These are phyloP conservation scores for Philereme vetulata DNA, from an alignment of 2,888 invertebrate species.

Conservation along the genomic window DNA sequence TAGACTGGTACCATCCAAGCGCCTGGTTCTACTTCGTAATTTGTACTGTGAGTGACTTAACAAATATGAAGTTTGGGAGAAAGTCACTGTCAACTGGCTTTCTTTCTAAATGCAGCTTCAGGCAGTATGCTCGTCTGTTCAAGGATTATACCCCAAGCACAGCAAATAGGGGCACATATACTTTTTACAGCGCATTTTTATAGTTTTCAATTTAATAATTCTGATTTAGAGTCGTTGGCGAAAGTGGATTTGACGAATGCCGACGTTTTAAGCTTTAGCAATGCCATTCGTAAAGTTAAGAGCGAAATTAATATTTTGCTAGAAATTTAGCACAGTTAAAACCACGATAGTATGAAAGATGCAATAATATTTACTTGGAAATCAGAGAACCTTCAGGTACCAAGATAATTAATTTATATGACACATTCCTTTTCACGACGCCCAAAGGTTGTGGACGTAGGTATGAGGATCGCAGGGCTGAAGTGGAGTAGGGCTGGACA, in stretches of 20 bases:
- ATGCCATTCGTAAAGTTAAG: not conserved
- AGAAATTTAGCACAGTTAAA: not conserved
- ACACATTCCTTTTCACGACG: too few relatives aligned
- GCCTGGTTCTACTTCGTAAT: not conserved
- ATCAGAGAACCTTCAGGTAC: not conserved
- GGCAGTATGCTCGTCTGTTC: not conserved
- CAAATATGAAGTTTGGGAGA: not conserved
- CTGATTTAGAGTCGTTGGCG: constrained; percentile 34
- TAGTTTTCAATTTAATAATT: constrained; percentile 37
- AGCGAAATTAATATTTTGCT: constrained; percentile 46
- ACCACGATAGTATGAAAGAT: not conserved
- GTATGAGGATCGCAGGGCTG: too few relatives aligned
- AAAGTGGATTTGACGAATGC: constrained; percentile 22
- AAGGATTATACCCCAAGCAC: constrained; percentile 23
- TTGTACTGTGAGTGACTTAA: not conserved
- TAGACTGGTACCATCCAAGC: too few relatives aligned
- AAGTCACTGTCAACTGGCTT: not conserved
- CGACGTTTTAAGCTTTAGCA: not conserved
- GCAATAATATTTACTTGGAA: not conserved
- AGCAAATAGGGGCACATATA: constrained; percentile 13
- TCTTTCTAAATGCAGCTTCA: not conserved
- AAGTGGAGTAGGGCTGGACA: too few relatives aligned
- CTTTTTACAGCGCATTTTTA: constrained; percentile 34
- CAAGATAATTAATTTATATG: too few relatives aligned
- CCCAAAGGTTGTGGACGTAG: too few relatives aligned